Percentiles rank a stretch among this genome's conserved stretches.
Conservation (phyloP, 2,797 vertebrate species). For the Myripristis jacobus region DNA sequence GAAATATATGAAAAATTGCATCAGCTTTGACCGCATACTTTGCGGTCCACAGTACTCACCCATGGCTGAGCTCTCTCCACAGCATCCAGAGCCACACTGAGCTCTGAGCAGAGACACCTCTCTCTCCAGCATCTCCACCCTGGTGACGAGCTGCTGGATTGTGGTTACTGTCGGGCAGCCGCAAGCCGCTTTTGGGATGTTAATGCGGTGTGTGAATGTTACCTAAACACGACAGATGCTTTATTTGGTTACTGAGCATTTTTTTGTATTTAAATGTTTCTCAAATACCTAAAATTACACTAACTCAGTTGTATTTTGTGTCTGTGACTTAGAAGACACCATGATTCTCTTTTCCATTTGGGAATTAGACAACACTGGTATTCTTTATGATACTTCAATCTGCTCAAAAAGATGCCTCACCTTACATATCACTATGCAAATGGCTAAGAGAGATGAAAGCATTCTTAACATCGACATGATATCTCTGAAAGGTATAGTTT, state of each 20-base stretch:
- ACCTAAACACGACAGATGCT: conserved; percentile 72
- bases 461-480: no score
- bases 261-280: background rate
- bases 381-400: background rate
- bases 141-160: conserved; percentile 91
- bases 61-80: conserved; percentile 90
- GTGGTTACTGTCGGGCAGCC: conserved; percentile 85
- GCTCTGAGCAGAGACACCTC: conserved; percentile 92
- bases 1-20: conserved; percentile 1
- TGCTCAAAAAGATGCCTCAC: background rate
- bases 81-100: conserved; percentile 92
- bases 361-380: background rate
- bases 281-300: no score
- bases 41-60: conserved; percentile 81
- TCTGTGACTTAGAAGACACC: no score
- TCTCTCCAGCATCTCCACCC: conserved; percentile 96
- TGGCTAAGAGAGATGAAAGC: no score
- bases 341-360: background rate
- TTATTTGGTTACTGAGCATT: background rate
- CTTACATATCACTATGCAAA: background rate
- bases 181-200: conserved; percentile 94
- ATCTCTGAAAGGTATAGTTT: no score
- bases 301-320: no score
- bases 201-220: conserved; percentile 97
- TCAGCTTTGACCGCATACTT: background rate